Evolutionary conservation across 2,797 vertebrate species (phyloP).

Genomic region (Microctenopoma lineatum): DNA sequence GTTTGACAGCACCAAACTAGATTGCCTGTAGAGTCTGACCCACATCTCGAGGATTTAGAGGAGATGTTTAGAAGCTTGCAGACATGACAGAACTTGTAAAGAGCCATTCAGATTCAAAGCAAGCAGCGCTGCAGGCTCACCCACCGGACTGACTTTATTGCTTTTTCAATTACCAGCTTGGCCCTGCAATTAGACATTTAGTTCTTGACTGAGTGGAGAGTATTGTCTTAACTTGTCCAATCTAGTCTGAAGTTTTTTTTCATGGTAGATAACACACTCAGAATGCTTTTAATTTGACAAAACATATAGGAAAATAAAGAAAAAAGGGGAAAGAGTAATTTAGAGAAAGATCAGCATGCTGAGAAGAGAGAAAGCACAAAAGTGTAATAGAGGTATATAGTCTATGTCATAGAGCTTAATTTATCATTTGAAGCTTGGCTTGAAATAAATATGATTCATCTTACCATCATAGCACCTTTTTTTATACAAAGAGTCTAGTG

Average conservation of each 20-base stretch:
- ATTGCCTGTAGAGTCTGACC: conserved; percentile 56
- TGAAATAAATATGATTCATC: no score
- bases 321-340: no score
- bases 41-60: conserved; percentile 57
- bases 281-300: no score
- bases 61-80: conserved; percentile 45
- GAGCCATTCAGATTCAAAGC: conserved; percentile 55
- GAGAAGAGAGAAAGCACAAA: no score
- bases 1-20: conserved; percentile 56
- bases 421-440: no score
- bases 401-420: no score
- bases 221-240: conserved; percentile 48
- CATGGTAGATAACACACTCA: not conserved
- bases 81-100: conserved; percentile 67
- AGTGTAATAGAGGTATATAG: no score
- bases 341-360: no score
- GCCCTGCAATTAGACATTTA: conserved; percentile 56
- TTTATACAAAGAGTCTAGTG: no score
- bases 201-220: conserved; percentile 47
- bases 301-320: no score
- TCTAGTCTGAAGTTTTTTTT: conserved; percentile 27
- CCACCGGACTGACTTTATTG: conserved; percentile 43
- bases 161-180: conserved; percentile 61
- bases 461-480: no score
- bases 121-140: conserved; percentile 20